Evolutionary conservation across 2,797 vertebrate species (phyloP).

Genomic region (Characodon lateralis): DNA sequence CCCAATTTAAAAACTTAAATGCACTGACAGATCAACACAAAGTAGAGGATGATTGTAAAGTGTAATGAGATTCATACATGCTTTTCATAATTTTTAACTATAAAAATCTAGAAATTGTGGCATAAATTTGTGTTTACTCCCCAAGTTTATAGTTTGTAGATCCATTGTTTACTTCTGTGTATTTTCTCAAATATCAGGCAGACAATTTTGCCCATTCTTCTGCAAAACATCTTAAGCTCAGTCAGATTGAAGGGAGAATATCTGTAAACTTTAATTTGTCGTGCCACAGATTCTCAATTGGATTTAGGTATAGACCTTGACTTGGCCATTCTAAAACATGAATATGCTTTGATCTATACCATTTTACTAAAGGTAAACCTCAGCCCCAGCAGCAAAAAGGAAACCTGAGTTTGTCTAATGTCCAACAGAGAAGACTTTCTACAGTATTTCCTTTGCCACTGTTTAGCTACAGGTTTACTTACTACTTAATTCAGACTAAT

Average conservation of each 20-base stretch:
- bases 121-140: neutral
- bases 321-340: neutral
- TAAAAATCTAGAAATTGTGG: neutral
- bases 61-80: neutral
- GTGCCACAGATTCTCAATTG: neutral
- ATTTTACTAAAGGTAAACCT: too few species aligned
- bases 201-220: neutral
- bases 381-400: too few species aligned
- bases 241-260: neutral
- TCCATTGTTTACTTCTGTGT: neutral
- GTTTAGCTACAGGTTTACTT: too few species aligned
- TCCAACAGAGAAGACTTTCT: too few species aligned
- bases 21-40: neutral
- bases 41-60: neutral
- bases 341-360: too few species aligned
- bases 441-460: too few species aligned
- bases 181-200: neutral
- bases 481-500: too few species aligned
- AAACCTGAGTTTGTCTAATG: too few species aligned
- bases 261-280: neutral
- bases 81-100: neutral
- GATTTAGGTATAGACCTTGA: neutral
- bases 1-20: neutral
- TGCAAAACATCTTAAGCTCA: neutral
- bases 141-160: neutral